phyloP scores from a whole-genome alignment of 2,888 invertebrate genomes.

The Hirtodrosophila trivittata region DNA sequence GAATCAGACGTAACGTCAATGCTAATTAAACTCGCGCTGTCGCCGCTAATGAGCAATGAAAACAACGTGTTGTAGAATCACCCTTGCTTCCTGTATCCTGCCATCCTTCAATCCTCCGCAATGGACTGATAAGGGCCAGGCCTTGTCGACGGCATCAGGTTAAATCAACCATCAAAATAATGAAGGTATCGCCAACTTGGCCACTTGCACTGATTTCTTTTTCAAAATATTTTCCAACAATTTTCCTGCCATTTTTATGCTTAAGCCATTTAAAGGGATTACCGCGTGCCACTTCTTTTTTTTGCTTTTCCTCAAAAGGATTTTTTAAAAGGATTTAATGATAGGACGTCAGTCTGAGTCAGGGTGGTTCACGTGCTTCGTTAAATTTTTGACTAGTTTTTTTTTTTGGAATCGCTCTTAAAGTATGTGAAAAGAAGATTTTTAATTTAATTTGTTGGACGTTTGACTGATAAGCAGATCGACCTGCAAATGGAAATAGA shows the following conservation, averaged over 20 bases:
- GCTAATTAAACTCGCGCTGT: slow-evolving; percentile 80
- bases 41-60: slow-evolving; percentile 83
- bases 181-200: slow-evolving; percentile 66
- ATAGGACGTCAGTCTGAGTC: slow-evolving; percentile 8
- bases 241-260: slow-evolving; percentile 55
- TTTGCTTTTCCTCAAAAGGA: too few relatives aligned
- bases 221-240: slow-evolving; percentile 57
- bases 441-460: slow-evolving; percentile 60
- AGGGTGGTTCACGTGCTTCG: slow-evolving; percentile 47
- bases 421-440: slow-evolving; percentile 61
- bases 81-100: slow-evolving; percentile 4
- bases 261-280: slow-evolving; percentile 72
- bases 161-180: slow-evolving; percentile 81
- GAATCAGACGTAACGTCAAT: slow-evolving; percentile 64
- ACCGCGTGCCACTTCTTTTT: slow-evolving; percentile 38
- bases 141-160: slow-evolving; percentile 71
- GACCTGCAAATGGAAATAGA: neutral
- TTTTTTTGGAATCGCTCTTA: slow-evolving; percentile 14
- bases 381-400: slow-evolving; percentile 40
- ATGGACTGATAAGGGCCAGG: slow-evolving; percentile 70
- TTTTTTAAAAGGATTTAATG: slow-evolving; percentile 45
- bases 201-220: slow-evolving; percentile 68
- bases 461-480: slow-evolving; percentile 41
- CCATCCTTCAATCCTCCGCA: slow-evolving; percentile 25
- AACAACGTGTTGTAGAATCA: slow-evolving; percentile 80